Evolutionary conservation across 1,140 invertebrate genomes (phyloP), one percentile per base, ranked within the genome.

Genomic region (Bombus confusus): DNA sequence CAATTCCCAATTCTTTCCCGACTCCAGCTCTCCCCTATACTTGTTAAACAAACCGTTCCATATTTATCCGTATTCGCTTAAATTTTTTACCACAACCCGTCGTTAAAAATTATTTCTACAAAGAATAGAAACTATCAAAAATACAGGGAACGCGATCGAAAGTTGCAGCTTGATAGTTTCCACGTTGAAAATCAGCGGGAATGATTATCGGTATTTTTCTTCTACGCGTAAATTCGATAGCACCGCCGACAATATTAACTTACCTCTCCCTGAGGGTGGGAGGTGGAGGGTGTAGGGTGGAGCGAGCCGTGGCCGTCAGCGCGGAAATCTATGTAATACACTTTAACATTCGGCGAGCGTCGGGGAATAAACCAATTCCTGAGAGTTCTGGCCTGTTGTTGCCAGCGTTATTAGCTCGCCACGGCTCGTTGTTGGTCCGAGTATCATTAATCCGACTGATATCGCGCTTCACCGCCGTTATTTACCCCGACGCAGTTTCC

Each of bases 381-480:
- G 22, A 1, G 37, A 66, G 41, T 76, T 77, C 22, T 28, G 12
- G 62, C 43, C 62, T 13, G 74, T 77, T 57, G 73, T 31, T 77
- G 62, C 59, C 18, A 12, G 41, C 34, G 47, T 83, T 83, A 77
- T 83, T 83, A 77, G 43, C 74, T 37, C 34, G 41, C 59, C 43
- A 68, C 41, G 62, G 72, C 59, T 75, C 41, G 72, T 76, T 83
- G 41, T 76, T 83, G 13, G 59, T 18, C 18, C 80, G 72, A 76
- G 80, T 39, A 52, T 77, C 81, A 52, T 83, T 68, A 77, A 83
- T 77, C 18, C 59, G 81, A 83, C 73, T 76, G 72, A 83, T 83
- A 83, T 39, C 72, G 81, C 80, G 37, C 47, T 41, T 31, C 75
- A n/a, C 37, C 8, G 15, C 22, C 28, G 47, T 8, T 66, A 76